phyloP scores from a whole-genome alignment of 2,888 invertebrate species.

The Drosophila colorata region DNA sequence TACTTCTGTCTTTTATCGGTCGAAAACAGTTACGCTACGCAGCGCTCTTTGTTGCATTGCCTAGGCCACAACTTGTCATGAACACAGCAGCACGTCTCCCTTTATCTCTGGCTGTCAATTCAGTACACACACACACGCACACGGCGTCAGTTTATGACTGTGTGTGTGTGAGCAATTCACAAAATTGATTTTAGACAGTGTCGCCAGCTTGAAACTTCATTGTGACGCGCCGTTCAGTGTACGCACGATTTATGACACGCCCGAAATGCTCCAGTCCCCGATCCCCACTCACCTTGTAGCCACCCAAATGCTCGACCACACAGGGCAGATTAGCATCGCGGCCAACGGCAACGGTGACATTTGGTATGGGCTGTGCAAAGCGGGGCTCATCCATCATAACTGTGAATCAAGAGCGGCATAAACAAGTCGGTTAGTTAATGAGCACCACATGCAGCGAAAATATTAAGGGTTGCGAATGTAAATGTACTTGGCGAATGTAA shows the following conservation, averaged over 20 bases:
- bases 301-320: conserved; percentile 95
- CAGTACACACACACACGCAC: conserved; percentile 12
- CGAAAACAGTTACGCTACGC: not conserved
- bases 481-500: conserved; percentile 4
- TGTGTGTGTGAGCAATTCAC: conserved; percentile 53
- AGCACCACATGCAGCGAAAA: conserved; percentile 30
- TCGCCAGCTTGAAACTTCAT: conserved; percentile 50
- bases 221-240: conserved; percentile 30
- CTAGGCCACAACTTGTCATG: conserved; percentile 50
- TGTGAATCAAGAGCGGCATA: conserved; percentile 85
- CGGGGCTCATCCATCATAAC: conserved; percentile 94
- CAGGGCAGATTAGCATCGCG: conserved; percentile 95
- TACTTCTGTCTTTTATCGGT: not conserved
- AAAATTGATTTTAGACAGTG: conserved; percentile 76
- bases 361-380: conserved; percentile 95
- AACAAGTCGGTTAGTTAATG: conserved; percentile 68
- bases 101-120: conserved; percentile 48
- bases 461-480: not conserved
- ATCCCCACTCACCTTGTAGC: conserved; percentile 90
- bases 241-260: conserved; percentile 63
- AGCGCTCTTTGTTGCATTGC: conserved; percentile 1
- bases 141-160: conserved; percentile 10
- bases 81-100: conserved; percentile 34
- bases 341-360: conserved; percentile 95
- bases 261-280: not conserved